Evolutionary conservation across 2,797 vertebrate genomes (phyloP).

Genomic region (Chanos chanos): DNA sequence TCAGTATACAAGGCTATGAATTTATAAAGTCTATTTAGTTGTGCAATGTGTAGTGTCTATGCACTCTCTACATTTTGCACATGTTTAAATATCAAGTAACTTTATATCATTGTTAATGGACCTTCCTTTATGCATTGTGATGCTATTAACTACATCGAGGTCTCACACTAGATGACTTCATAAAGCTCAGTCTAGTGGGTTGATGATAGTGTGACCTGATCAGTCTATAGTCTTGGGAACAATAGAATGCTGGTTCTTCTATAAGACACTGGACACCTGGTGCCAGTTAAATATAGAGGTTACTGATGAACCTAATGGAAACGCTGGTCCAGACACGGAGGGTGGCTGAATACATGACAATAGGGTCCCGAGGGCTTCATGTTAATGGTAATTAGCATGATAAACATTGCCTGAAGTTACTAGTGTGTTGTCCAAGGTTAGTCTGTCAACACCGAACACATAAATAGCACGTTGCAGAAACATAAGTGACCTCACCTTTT

Average conservation of each 20-base stretch:
- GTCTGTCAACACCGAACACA: constrained; percentile 3
- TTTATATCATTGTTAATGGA: too few species aligned
- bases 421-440: constrained; percentile 32
- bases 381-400: constrained; percentile 40
- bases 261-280: constrained; percentile 48
- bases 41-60: too few species aligned
- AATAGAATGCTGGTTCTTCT: constrained; percentile 49
- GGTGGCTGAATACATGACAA: constrained; percentile 48
- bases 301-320: constrained; percentile 40
- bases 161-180: too few species aligned
- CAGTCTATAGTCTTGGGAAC: too few species aligned
- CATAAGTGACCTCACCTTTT: background rate
- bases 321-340: constrained; percentile 36
- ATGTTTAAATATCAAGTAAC: too few species aligned
- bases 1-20: too few species aligned
- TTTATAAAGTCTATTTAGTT: too few species aligned
- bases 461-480: constrained; percentile 25
- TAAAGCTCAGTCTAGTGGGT: too few species aligned
- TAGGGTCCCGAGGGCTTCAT: constrained; percentile 43
- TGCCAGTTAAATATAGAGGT: constrained; percentile 58
- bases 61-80: too few species aligned
- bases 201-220: too few species aligned
- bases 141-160: too few species aligned
- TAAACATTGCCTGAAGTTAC: constrained; percentile 31
- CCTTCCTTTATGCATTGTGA: too few species aligned